phyloP scores from a whole-genome alignment of 2,888 invertebrate genomes.

The Omphaloscelis lunosa region DNA sequence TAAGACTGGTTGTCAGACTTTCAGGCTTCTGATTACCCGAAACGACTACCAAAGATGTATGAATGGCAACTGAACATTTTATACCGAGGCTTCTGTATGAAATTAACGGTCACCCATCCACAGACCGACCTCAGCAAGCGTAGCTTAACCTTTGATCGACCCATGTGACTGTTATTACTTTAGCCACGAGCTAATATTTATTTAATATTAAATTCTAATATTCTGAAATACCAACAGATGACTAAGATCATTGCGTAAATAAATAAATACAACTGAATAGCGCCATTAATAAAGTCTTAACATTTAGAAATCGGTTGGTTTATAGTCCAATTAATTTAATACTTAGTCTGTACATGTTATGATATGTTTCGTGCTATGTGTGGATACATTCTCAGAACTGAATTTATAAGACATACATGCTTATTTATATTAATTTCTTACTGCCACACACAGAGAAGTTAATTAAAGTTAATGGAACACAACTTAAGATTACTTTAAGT shows the following conservation, averaged over 20 bases:
- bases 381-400: background rate
- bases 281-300: conserved; percentile 10
- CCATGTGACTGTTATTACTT: background rate
- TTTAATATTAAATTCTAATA: background rate
- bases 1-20: background rate
- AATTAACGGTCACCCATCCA: background rate
- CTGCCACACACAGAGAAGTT: background rate
- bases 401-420: conserved; percentile 4
- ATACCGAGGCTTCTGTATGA: no score
- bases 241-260: conserved; percentile 2
- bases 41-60: background rate
- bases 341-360: background rate
- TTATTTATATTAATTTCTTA: background rate
- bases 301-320: conserved; percentile 47
- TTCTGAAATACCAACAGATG: background rate
- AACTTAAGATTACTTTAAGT: no score
- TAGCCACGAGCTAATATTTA: background rate
- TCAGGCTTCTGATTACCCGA: background rate
- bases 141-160: background rate
- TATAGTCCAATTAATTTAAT: conserved; percentile 37
- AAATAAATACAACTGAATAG: conserved; percentile 21
- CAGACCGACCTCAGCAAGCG: background rate
- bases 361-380: background rate
- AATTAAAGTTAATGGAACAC: background rate
- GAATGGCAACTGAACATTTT: no score